A percentile compares a stretch with the other conserved stretches of the same genome.
These are phyloP conservation scores for Zaprionus lineosus DNA, from an alignment of 2,888 invertebrate species.

Conservation along the genomic window DNA sequence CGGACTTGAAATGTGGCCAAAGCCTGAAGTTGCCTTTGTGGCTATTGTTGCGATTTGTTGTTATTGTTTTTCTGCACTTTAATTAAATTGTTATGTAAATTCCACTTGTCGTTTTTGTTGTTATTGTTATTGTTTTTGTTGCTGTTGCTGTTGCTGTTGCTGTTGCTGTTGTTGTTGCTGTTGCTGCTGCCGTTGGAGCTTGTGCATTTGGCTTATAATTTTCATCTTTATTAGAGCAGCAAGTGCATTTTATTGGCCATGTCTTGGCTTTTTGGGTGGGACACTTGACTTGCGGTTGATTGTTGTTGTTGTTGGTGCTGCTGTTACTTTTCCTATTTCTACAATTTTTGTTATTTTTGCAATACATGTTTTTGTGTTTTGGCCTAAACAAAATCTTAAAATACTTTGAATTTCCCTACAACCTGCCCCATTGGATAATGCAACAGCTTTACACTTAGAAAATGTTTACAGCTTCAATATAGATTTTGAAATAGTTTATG, in stretches of 20 bases:
- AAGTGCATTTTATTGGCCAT: conserved; percentile 56
- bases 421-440: conserved; percentile 9
- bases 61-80: conserved; percentile 51
- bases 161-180: conserved; percentile 14
- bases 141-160: conserved; percentile 32
- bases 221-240: conserved; percentile 66
- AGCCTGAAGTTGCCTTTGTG: conserved; percentile 13
- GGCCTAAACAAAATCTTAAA: conserved; percentile 7
- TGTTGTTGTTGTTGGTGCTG: neutral
- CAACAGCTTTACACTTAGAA: no score
- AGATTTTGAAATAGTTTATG: no score
- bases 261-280: conserved; percentile 17
- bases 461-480: conserved; percentile 15
- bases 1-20: conserved; percentile 17
- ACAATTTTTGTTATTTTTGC: no score
- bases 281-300: conserved; percentile 14
- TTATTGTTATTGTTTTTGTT: conserved; percentile 25
- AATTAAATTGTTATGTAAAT: conserved; percentile 79
- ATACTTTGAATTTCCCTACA: conserved; percentile 24
- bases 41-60: conserved; percentile 5
- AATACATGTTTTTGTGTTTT: no score
- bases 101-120: conserved; percentile 64
- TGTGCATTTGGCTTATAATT: conserved; percentile 55
- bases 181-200: conserved; percentile 15
- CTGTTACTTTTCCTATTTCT: no score